Percentiles rank a stretch among this genome's conserved stretches.
These are phyloP conservation scores for Agrilus mali DNA, from an alignment of 2,888 invertebrate genomes.

Conservation along the genomic window DNA sequence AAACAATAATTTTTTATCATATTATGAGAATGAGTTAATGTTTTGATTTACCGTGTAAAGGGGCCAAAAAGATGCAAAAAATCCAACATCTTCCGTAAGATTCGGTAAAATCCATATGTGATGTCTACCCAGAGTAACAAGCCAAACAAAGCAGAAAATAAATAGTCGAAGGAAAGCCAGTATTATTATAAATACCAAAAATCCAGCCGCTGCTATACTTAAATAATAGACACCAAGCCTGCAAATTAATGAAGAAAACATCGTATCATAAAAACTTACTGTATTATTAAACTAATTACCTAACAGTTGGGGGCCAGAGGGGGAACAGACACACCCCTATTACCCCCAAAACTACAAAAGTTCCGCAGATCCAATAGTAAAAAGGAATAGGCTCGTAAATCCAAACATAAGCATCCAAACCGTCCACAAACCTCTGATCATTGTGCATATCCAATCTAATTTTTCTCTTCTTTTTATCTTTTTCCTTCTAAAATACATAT, in stretches of 20 bases:
- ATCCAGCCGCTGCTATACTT: slow-evolving; percentile 87
- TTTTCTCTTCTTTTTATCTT: slow-evolving; percentile 71
- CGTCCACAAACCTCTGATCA: slow-evolving; percentile 88
- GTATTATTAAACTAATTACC: slow-evolving; percentile 34
- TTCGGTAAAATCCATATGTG: slow-evolving; percentile 99
- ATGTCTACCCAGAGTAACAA: slow-evolving; percentile 73
- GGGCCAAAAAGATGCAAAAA: slow-evolving; percentile 98
- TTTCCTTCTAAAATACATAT: slow-evolving; percentile 30
- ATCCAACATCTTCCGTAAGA: slow-evolving; percentile 96
- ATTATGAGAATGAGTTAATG: neutral
- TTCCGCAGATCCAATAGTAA: slow-evolving; percentile 90
- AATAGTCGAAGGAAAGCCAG: slow-evolving; percentile 81
- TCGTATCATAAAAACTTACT: neutral
- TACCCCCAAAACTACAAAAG: slow-evolving; percentile 77
- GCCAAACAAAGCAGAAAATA: slow-evolving; percentile 86
- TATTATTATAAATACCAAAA: slow-evolving; percentile 85
- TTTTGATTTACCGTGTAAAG: slow-evolving; percentile 61
- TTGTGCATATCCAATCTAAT: slow-evolving; percentile 95
- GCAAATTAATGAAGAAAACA: slow-evolving; percentile 20
- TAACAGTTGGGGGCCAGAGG: slow-evolving; percentile 92
- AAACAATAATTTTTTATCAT: slow-evolving; percentile 2
- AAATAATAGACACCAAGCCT: slow-evolving; percentile 93
- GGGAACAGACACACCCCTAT: slow-evolving; percentile 96
- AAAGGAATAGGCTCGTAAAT: slow-evolving; percentile 93
- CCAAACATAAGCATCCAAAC: slow-evolving; percentile 94